Percentiles rank a stretch among this genome's conserved stretches.
These are phyloP conservation scores for Campopleginae sp. DNA, from an alignment of 2,888 invertebrate genomes.

Conservation along the genomic window DNA sequence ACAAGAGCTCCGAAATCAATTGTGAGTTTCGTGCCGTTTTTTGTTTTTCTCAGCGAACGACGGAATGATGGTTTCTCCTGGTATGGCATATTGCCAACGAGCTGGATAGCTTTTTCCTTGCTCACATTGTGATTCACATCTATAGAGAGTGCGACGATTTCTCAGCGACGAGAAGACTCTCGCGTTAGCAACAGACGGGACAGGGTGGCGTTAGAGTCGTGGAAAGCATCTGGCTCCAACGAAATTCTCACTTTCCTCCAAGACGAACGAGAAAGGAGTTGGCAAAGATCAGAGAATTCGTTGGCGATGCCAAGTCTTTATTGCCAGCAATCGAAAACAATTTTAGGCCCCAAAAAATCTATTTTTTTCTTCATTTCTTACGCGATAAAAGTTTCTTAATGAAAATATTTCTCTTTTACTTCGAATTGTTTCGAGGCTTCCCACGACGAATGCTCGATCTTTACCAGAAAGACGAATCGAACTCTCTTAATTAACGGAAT, in stretches of 20 bases:
- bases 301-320: slow-evolving; percentile 6
- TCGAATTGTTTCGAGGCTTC: neutral
- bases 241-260: slow-evolving; percentile 46
- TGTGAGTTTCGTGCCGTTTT: neutral
- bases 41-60: slow-evolving; percentile 1
- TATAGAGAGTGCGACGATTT: slow-evolving; percentile 32
- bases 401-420: neutral
- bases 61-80: slow-evolving; percentile 32
- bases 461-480: neutral
- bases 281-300: slow-evolving; percentile 23
- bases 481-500: slow-evolving; percentile 54
- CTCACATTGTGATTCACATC: neutral
- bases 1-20: slow-evolving; percentile 23
- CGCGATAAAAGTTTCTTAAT: neutral
- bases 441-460: neutral
- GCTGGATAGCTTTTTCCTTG: slow-evolving; percentile 18
- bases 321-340: slow-evolving; percentile 12
- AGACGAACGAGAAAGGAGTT: slow-evolving; percentile 29
- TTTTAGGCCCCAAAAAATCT: slow-evolving; percentile 7
- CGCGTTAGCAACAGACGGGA: slow-evolving; percentile 63
- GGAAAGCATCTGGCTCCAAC: slow-evolving; percentile 64
- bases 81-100: slow-evolving; percentile 26
- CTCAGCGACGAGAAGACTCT: slow-evolving; percentile 41
- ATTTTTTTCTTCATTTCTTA: neutral
- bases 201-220: slow-evolving; percentile 56